Percentiles rank a stretch among this genome's conserved stretches.
Evolutionary conservation across 2,888 invertebrate species (phyloP).

Genomic region (Mythimna impura): DNA sequence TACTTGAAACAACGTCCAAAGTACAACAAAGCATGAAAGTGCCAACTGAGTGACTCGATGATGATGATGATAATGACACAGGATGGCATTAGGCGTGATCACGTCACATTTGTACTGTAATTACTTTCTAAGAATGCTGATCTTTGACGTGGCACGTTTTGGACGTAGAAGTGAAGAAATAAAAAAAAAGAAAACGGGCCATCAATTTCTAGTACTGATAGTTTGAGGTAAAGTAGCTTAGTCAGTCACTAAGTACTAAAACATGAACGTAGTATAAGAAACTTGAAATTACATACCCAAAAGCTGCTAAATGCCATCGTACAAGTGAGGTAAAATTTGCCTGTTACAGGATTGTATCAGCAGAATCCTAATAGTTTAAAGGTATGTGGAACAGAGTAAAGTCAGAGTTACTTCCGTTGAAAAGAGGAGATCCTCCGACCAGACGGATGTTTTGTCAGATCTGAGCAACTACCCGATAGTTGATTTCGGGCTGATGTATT

Average conservation of each 20-base stretch:
- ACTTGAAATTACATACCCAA: background rate
- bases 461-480: too few species aligned
- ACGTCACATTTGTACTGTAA: slow-evolving; percentile 45
- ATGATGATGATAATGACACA: slow-evolving; percentile 58
- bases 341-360: background rate
- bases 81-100: slow-evolving; percentile 36
- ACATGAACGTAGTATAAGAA: background rate
- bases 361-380: too few species aligned
- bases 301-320: background rate
- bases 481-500: too few species aligned
- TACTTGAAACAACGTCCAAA: slow-evolving; percentile 31
- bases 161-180: background rate
- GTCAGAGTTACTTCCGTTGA: too few species aligned
- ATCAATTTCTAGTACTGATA: background rate
- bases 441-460: too few species aligned
- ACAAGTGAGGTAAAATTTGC: background rate
- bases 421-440: too few species aligned
- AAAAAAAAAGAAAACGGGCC: background rate
- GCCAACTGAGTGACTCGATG: slow-evolving; percentile 53
- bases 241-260: background rate
- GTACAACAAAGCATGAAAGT: slow-evolving; percentile 62
- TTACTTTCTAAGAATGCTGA: slow-evolving; percentile 48
- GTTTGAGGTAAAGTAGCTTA: background rate
- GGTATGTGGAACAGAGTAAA: too few species aligned
- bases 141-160: slow-evolving; percentile 40